Percentiles rank a stretch among this genome's conserved stretches.
These are phyloP conservation scores for Hemichromis elongatus DNA, from an alignment of 2,113 vertebrate genomes.

Conservation along the genomic window DNA sequence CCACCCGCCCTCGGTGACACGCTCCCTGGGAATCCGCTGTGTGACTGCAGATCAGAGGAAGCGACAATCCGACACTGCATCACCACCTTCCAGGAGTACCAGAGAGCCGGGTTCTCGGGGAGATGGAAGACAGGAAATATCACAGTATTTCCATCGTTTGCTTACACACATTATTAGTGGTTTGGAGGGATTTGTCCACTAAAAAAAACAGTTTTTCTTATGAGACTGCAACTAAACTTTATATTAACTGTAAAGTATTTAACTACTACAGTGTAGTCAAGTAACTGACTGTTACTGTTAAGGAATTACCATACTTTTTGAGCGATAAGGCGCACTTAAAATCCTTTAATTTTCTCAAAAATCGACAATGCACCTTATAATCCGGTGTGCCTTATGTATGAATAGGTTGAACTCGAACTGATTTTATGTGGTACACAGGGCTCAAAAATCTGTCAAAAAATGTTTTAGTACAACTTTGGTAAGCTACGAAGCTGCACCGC, in stretches of 20 bases:
- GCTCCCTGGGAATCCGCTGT: conserved; percentile 59
- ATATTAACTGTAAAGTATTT: not conserved
- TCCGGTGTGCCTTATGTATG: no score
- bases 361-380: no score
- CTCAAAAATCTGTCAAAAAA: no score
- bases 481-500: no score
- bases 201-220: not conserved
- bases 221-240: not conserved
- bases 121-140: conserved; percentile 45
- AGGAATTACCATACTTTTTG: no score
- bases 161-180: not conserved
- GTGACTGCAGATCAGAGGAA: conserved; percentile 66
- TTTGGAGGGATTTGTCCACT: not conserved
- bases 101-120: conserved; percentile 26
- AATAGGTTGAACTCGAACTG: no score
- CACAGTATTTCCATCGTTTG: not conserved
- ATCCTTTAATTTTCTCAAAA: no score
- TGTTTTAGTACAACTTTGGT: no score
- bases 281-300: no score
- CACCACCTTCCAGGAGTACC: conserved; percentile 58
- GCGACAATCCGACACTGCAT: conserved; percentile 50
- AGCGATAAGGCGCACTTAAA: no score
- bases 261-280: not conserved
- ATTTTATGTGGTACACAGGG: no score
- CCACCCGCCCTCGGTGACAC: conserved; percentile 51